Percentiles rank a stretch among this genome's conserved stretches.
Conservation (phyloP, 2,888 invertebrate genomes). For the Pocota personata region DNA sequence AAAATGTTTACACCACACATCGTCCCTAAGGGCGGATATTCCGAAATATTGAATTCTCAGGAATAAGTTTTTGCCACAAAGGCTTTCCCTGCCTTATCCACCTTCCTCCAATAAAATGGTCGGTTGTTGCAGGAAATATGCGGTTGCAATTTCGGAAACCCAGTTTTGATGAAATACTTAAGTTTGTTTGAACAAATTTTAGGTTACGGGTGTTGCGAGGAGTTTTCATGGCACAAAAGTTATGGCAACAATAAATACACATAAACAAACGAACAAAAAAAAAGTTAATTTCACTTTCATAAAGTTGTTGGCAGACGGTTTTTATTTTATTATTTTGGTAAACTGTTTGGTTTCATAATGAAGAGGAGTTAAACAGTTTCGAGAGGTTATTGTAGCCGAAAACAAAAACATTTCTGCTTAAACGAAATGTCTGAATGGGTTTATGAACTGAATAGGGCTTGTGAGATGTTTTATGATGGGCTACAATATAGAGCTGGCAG, state of each 20-base stretch:
- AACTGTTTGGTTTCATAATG: conserved; percentile 38
- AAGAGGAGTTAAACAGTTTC: conserved; percentile 44
- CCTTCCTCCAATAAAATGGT: conserved; percentile 32
- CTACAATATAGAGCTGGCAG: not conserved
- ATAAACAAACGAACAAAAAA: not conserved
- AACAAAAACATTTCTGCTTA: not conserved
- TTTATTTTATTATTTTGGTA: conserved; percentile 14
- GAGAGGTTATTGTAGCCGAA: conserved; percentile 1
- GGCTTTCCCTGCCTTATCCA: not conserved
- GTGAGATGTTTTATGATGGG: not conserved
- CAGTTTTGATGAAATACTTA: conserved; percentile 50
- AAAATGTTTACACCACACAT: conserved; percentile 42
- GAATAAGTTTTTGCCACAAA: conserved; percentile 58
- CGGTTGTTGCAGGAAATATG: conserved; percentile 67
- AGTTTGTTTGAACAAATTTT: conserved; percentile 30
- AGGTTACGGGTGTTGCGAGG: conserved; percentile 11
- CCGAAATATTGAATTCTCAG: conserved; percentile 55
- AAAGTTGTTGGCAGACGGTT: conserved; percentile 20
- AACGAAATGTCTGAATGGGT: not conserved
- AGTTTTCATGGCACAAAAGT: conserved; percentile 12
- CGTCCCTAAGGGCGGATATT: conserved; percentile 16
- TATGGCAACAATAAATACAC: conserved; percentile 23
- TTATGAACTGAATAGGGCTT: not conserved
- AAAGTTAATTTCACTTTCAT: conserved; percentile 2
- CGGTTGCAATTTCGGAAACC: conserved; percentile 62